Evolutionary conservation across 2,113 vertebrate species (phyloP).

Genomic region (Donacobius atricapilla): DNA sequence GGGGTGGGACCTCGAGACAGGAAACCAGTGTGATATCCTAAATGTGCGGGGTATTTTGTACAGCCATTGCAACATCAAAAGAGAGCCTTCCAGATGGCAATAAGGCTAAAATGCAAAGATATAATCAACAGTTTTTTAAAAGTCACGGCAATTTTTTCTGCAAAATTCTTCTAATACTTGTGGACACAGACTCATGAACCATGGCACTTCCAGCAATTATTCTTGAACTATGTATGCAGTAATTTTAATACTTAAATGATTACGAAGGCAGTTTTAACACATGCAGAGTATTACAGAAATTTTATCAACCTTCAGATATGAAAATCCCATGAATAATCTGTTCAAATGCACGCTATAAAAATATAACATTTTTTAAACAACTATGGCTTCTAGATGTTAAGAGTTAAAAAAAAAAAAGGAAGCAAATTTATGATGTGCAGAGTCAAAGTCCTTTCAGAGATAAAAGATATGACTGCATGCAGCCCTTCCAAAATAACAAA

Average conservation of each 20-base stretch:
- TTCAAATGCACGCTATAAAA: not conserved
- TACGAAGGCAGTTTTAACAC: not conserved
- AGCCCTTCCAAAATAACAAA: not conserved
- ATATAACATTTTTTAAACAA: fast-evolving
- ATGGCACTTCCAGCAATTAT: not conserved
- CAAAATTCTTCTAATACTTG: not conserved
- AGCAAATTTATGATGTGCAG: not conserved
- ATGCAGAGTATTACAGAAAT: not conserved
- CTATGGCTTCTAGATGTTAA: not conserved
- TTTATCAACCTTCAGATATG: not conserved
- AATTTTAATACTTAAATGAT: not conserved
- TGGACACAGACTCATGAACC: not conserved
- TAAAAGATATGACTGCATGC: not conserved
- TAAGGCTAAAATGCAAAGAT: not conserved
- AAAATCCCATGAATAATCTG: not conserved
- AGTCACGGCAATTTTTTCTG: not conserved
- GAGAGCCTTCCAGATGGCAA: not conserved
- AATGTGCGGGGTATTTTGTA: not conserved
- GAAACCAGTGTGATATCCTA: not conserved
- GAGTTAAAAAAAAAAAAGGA: not conserved
- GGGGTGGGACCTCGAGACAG: not conserved
- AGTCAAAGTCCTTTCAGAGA: not conserved
- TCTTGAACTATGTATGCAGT: not conserved
- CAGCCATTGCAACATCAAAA: not conserved
- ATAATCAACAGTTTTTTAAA: not conserved